A percentile compares a stretch with the other conserved stretches of the same genome.
These are phyloP conservation scores for Coturnix japonica DNA, from an alignment of 2,113 vertebrate genomes.

Conservation along the genomic window DNA sequence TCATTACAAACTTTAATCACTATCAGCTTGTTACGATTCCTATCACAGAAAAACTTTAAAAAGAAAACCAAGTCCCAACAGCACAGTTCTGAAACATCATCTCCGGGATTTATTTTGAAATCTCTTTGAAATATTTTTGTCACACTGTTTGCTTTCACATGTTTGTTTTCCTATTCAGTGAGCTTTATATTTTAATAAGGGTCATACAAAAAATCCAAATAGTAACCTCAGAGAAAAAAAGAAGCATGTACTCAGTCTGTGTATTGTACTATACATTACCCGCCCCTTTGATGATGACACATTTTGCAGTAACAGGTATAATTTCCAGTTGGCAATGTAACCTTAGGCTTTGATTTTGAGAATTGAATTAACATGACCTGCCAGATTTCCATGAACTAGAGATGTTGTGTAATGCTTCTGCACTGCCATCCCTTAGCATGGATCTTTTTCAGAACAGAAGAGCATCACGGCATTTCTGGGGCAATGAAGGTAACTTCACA, in stretches of 20 bases:
- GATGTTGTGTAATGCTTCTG: neutral
- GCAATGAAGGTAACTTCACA: neutral
- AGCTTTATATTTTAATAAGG: neutral
- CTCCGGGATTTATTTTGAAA: conserved; percentile 22
- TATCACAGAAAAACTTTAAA: neutral
- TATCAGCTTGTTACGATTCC: neutral
- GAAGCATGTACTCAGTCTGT: neutral
- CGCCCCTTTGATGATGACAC: neutral
- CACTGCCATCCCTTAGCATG: neutral
- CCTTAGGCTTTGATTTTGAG: neutral
- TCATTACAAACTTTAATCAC: conserved; percentile 19
- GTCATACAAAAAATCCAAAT: neutral
- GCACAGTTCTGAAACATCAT: conserved; percentile 10
- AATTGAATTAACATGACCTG: neutral
- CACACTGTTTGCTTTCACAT: neutral
- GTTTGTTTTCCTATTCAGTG: neutral
- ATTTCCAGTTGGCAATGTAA: neutral
- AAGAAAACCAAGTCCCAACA: conserved; percentile 11
- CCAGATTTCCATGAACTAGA: neutral
- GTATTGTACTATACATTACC: neutral
- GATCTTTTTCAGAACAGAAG: neutral
- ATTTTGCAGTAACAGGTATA: neutral
- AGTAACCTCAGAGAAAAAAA: neutral
- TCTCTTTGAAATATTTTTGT: conserved; percentile 26
- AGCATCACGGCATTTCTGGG: neutral